Evolutionary conservation across 2,888 invertebrate genomes (phyloP), one percentile per base, ranked within the genome.

Genomic region (Melanargia galathea): DNA sequence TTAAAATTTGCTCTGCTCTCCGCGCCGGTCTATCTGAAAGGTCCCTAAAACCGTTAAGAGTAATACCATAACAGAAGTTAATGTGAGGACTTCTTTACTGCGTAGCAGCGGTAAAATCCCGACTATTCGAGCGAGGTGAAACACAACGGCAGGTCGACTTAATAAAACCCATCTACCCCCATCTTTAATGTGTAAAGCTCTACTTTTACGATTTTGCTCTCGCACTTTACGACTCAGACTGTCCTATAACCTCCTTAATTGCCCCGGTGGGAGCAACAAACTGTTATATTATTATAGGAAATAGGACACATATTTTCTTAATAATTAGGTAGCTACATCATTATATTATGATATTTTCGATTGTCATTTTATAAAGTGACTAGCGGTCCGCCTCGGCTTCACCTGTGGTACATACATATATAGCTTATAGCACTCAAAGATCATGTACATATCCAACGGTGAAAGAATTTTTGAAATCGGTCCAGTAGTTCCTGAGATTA

Each of bases 81-180:
- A 35, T 13, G 18, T 6, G 33, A 35, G 20, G 52, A 33, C 35
- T 20, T 49, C 3, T 33, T 10, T 33, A 35, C 13, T 20, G 35
- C 33, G 33, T 51, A 18, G 18, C 33, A 51, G 30, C 30, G 18
- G 30, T 16, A 35, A 13, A 54, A 51, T 51, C 56, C 62, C 33
- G 57, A 33, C 49, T 48, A 57, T 62, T 22, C 49, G 56, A 43
- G 62, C 51, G 20, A 62, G 57, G 62, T 57, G 49, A 55, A 62
- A 62, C 51, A 62, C 57, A 43, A 57, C 20, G 58, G 62, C 56
- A 57, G 38, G 48, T 62, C 56, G 57, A 62, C 56, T 62, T 62
- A 57, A 57, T 62, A 62, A 62, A 62, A 30, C 48, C 22, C 49
- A 30, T 30, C 56, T 18, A 48, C 51, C 58, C 24, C 58, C 38